phyloP scores from a whole-genome alignment of 2,797 vertebrate genomes.

The Danio kyathit region DNA sequence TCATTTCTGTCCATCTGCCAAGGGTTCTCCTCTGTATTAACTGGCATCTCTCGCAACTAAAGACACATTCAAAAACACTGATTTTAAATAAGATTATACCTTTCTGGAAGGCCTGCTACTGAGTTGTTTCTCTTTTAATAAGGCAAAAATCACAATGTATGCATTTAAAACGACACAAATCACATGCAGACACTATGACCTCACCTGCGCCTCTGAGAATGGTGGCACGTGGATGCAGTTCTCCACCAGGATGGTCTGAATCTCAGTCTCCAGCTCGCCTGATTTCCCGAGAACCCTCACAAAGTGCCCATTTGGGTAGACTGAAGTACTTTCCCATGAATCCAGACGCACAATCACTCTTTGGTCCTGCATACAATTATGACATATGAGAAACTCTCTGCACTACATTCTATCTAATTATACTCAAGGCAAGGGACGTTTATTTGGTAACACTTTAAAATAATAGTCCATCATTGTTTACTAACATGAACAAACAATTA shows the following conservation, averaged over 20 bases:
- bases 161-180: background rate
- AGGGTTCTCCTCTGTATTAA: constrained; percentile 80
- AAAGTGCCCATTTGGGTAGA: constrained; percentile 94
- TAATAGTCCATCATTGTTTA: too few species aligned
- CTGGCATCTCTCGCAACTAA: constrained; percentile 92
- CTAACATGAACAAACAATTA: too few species aligned
- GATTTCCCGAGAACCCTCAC: constrained; percentile 91
- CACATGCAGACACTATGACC: background rate
- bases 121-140: background rate
- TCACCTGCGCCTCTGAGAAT: constrained; percentile 96
- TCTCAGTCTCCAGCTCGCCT: constrained; percentile 92
- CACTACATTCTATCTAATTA: too few species aligned
- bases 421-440: too few species aligned
- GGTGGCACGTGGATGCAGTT: constrained; percentile 88
- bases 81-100: background rate
- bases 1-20: constrained; percentile 84
- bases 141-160: background rate
- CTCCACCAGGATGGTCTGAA: constrained; percentile 93
- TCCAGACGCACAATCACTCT: constrained; percentile 92
- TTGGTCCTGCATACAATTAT: constrained; percentile 79
- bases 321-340: constrained; percentile 91
- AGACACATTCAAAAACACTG: constrained; percentile 12
- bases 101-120: background rate
- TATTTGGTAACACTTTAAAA: too few species aligned
- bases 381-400: too few species aligned